Percentiles rank a stretch among this genome's conserved stretches.
Evolutionary conservation across 2,113 vertebrate genomes (phyloP).

Genomic region (Laticauda colubrina): DNA sequence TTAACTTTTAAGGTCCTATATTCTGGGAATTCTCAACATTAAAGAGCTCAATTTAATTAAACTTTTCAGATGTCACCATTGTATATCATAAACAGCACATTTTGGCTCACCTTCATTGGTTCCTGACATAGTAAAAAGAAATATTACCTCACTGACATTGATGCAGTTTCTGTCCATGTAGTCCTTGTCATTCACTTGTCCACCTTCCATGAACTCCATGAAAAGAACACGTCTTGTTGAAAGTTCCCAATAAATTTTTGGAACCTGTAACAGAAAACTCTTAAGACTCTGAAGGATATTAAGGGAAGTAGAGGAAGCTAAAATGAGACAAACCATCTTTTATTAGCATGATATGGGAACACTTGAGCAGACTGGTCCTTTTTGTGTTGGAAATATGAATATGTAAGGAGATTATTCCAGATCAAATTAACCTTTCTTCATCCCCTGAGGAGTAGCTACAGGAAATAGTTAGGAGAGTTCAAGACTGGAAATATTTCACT

Average conservation of each 20-base stretch:
- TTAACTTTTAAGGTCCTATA: not conserved
- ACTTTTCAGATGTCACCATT: not conserved
- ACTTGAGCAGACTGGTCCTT: not conserved
- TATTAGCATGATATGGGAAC: not conserved
- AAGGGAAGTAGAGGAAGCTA: not conserved
- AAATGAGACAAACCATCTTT: not conserved
- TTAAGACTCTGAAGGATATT: not conserved
- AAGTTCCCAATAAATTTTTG: conserved; percentile 90
- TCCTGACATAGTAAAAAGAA: not conserved
- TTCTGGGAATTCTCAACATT: not conserved
- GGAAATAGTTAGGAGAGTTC: not conserved
- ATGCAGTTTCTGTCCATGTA: conserved; percentile 89
- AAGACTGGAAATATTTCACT: not conserved
- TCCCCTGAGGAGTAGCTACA: not conserved
- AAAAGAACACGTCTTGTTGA: conserved; percentile 89
- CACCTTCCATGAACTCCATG: conserved; percentile 95
- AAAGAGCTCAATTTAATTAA: not conserved
- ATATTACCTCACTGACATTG: conserved; percentile 86
- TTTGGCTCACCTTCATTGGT: accelerated
- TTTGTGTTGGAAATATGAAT: not conserved
- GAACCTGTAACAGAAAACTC: conserved; percentile 75
- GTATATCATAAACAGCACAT: not conserved
- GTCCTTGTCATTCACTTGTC: conserved; percentile 88
- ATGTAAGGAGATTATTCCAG: not conserved
- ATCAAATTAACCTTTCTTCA: not conserved